Conservation (phyloP, 2,113 vertebrate genomes). For the Paradoxurus hermaphroditus region DNA sequence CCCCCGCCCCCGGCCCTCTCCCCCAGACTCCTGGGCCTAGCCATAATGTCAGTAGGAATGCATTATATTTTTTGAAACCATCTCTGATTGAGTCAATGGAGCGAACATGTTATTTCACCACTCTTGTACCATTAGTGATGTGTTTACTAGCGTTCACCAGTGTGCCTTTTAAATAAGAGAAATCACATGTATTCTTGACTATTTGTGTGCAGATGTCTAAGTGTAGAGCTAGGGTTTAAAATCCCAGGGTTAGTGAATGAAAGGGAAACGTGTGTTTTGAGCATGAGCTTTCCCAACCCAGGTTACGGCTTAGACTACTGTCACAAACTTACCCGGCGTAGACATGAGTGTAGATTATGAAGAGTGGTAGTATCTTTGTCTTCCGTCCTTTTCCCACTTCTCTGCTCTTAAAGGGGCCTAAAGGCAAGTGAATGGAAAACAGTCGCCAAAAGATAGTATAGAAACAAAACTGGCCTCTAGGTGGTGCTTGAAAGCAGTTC, state of each 20-base stretch:
- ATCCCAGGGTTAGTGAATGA: background rate
- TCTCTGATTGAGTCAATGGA: background rate
- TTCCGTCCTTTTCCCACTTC: background rate
- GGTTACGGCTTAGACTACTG: background rate
- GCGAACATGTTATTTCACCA: slow-evolving; percentile 42
- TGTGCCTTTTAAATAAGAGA: background rate
- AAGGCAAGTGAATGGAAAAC: background rate
- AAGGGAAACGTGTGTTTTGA: background rate
- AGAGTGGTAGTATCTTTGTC: background rate
- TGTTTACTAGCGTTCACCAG: background rate
- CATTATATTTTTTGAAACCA: background rate
- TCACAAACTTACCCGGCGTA: background rate
- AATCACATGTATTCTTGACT: background rate
- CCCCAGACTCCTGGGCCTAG: background rate
- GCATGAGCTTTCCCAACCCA: background rate
- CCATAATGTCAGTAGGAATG: background rate
- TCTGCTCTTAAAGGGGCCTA: background rate
- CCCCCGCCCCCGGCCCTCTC: too few species aligned
- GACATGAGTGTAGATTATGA: background rate
- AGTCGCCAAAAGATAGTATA: background rate
- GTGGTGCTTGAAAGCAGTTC: slow-evolving; percentile 48
- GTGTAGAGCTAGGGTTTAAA: background rate
- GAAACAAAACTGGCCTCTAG: slow-evolving; percentile 38
- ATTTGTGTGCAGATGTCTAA: background rate
- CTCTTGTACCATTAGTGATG: background rate